Evolutionary conservation across 2,888 invertebrate species (phyloP), one percentile per base, ranked within the genome.

Genomic region (Mesoligia furuncula): DNA sequence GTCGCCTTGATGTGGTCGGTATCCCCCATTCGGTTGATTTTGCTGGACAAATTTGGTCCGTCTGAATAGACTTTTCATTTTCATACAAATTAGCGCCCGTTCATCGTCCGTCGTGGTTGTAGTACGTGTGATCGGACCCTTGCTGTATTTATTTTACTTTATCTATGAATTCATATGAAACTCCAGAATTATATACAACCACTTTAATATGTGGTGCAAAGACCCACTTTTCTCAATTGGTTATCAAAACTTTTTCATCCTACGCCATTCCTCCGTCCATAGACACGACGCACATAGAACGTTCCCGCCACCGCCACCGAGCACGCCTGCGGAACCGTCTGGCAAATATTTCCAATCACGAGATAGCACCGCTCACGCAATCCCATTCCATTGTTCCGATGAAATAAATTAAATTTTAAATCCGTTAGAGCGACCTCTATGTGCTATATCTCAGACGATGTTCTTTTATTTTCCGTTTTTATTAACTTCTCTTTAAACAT

Each of bases 271-370:
- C n/a, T 31, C 20, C 11, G 61, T 24, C 42, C 13, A 2, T 13
- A 79, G 36, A n/a, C 17, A 31, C 70, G 36, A 48, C 54, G 8
- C 36, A 45, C 51, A 36, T 20, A 39, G 27, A 74, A 80, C 45
- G 65, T 72, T 45, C 45, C 51, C 9, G 61, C 13, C 17, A 17
- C 51, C 9, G 61, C 13, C 17, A 17, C 17, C 24, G 4, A 17
- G 42, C 79, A 27, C 65, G 80, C 78, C 81, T 74, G 31, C n/a
- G 17, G 59, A 45, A 64, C 66, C 62, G 42, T 67, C 71, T 66
- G 65, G 77, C 81, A 87, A 83, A 87, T 88, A 88, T 85, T 88
- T 87, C 79, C 83, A 88, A 88, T 88, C 85, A 83, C 64, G 77
- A 78, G 77, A 88, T 83, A 79, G 86, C 81, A 77, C 66, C 68